A percentile compares a stretch with the other conserved stretches of the same genome.
Evolutionary conservation across 2,797 vertebrate species (phyloP).

Genomic region (Brotula barbata): DNA sequence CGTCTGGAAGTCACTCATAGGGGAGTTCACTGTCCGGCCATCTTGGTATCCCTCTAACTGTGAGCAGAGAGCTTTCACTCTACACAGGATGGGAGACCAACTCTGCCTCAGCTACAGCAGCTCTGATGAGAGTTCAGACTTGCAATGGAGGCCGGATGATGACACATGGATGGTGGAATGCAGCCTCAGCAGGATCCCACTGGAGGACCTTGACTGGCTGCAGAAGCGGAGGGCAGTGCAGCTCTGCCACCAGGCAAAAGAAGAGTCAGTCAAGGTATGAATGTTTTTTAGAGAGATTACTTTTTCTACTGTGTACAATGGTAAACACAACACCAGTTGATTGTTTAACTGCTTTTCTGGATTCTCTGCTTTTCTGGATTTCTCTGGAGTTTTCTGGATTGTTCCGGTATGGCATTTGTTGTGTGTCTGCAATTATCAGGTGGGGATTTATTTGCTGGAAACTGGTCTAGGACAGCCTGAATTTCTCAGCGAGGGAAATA

Average conservation of each 20-base stretch:
- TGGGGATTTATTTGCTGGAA: conserved; percentile 92
- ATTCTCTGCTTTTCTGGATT: too few species aligned
- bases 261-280: conserved; percentile 84
- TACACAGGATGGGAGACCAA: conserved; percentile 77
- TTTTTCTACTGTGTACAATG: too few species aligned
- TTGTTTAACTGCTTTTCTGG: too few species aligned
- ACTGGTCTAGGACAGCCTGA: conserved; percentile 87
- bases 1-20: conserved; percentile 87
- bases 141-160: conserved; percentile 54
- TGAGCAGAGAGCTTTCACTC: conserved; percentile 74
- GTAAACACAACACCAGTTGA: too few species aligned
- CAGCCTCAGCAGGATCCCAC: conserved; percentile 77
- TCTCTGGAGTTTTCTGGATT: too few species aligned
- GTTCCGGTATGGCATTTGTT: too few species aligned
- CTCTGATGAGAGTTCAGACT: conserved; percentile 52
- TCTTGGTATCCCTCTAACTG: conserved; percentile 65
- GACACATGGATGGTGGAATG: conserved; percentile 75
- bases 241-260: conserved; percentile 82
- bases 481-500: conserved; percentile 89
- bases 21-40: conserved; percentile 83
- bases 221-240: conserved; percentile 90
- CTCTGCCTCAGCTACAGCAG: conserved; percentile 80
- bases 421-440: conserved; percentile 66
- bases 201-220: conserved; percentile 93
- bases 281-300: not conserved